phyloP scores from a whole-genome alignment of 2,888 invertebrate species.

The Coronaproctus castanopsis region DNA sequence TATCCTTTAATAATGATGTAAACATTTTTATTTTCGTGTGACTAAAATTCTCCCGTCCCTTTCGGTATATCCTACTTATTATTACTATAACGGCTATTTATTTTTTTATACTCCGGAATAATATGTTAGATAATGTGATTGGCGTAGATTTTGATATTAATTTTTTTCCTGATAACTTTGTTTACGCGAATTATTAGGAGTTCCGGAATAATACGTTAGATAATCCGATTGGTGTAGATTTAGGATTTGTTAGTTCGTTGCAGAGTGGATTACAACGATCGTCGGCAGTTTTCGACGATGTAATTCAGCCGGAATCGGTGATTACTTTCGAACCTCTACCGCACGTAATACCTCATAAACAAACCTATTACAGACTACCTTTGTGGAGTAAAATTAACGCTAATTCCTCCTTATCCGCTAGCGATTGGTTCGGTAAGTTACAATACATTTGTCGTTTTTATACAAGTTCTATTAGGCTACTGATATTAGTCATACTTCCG shows the following conservation, averaged over 20 bases:
- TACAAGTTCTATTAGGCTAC: too few relatives aligned
- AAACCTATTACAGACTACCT: slow-evolving; percentile 3
- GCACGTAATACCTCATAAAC: slow-evolving; percentile 6
- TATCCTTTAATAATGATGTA: too few relatives aligned
- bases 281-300: background rate
- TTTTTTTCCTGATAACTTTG: too few relatives aligned
- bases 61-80: too few relatives aligned
- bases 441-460: background rate
- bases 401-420: background rate
- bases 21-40: too few relatives aligned
- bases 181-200: too few relatives aligned
- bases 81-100: too few relatives aligned
- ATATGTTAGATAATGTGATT: too few relatives aligned
- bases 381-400: background rate
- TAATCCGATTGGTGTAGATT: slow-evolving; percentile 2
- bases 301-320: slow-evolving; percentile 8
- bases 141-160: too few relatives aligned
- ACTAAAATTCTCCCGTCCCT: too few relatives aligned
- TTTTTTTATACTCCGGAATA: too few relatives aligned
- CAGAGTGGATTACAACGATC: slow-evolving; percentile 1
- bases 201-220: slow-evolving; percentile 6
- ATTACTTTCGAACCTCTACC: slow-evolving; percentile 13
- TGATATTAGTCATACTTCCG: too few relatives aligned
- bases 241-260: slow-evolving; percentile 10
- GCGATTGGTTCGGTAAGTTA: slow-evolving; percentile 9